These are phyloP conservation scores for Oceanodroma leucorhoa DNA, from an alignment of 2,797 vertebrate species.

Conservation along the genomic window DNA sequence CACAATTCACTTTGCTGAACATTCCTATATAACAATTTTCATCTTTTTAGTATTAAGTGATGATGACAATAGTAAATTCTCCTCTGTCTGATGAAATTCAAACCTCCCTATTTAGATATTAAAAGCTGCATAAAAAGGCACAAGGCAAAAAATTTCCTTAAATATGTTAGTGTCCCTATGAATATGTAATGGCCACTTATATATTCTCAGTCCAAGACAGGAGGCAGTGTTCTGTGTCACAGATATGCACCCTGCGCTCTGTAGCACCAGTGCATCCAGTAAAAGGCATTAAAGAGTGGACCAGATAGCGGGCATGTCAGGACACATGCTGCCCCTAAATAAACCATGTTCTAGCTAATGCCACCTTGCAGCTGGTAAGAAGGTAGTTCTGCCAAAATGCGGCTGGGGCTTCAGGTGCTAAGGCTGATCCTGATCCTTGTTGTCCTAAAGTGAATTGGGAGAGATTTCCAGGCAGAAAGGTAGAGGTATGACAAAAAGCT, in stretches of 20 bases:
- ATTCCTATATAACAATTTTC: not conserved
- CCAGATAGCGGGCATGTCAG: not conserved
- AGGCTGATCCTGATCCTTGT: not conserved
- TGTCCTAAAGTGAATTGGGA: not conserved
- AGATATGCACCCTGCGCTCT: not conserved
- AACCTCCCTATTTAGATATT: not conserved
- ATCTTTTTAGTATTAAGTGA: not conserved
- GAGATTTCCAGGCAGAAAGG: not conserved
- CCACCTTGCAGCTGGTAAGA: not conserved
- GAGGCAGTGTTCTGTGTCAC: not conserved
- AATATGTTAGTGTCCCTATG: not conserved
- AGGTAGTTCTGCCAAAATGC: not conserved
- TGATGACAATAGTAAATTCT: not conserved
- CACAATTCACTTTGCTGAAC: not conserved
- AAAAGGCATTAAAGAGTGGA: not conserved
- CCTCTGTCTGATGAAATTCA: not conserved
- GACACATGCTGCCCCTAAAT: not conserved
- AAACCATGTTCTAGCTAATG: not conserved
- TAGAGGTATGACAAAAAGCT: not conserved
- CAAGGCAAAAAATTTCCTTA: not conserved
- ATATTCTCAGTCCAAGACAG: not conserved
- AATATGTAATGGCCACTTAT: accelerated
- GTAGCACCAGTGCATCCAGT: not conserved
- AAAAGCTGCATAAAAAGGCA: not conserved
- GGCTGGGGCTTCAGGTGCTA: not conserved